Percentiles rank a stretch among this genome's conserved stretches.
phyloP scores from a whole-genome alignment of 2,888 invertebrate species.

The Xestobium rufovillosum region DNA sequence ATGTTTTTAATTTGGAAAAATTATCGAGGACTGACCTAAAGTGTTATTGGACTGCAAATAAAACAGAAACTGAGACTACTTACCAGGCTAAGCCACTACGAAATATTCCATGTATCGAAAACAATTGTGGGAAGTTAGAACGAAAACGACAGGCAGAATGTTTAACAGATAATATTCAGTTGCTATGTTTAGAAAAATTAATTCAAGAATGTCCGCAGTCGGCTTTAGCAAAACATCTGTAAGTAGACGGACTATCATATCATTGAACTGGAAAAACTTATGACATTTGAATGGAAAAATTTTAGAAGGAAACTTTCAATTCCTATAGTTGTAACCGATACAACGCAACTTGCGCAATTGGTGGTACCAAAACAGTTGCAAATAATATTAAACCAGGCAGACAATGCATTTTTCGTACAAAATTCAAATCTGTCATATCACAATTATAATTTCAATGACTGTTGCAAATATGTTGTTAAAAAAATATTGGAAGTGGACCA shows the following conservation, averaged over 20 bases:
- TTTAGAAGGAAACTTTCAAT: constrained; percentile 1
- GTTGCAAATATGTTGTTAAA: neutral
- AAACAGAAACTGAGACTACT: neutral
- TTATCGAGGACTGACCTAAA: neutral
- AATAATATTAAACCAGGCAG: neutral
- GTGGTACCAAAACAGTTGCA: neutral
- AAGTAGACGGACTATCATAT: constrained; percentile 2
- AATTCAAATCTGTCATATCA: neutral
- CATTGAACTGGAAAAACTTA: too few relatives aligned
- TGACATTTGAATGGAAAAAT: neutral
- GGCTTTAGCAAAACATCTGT: constrained; percentile 2
- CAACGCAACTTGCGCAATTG: constrained; percentile 1
- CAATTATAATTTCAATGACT: constrained; percentile 1
- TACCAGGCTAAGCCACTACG: neutral
- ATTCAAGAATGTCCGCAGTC: constrained; percentile 1
- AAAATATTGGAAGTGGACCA: neutral
- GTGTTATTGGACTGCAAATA: constrained; percentile 1
- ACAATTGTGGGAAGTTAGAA: neutral
- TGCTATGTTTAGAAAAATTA: neutral
- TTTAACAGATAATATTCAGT: constrained; percentile 1
- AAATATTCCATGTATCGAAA: constrained; percentile 1
- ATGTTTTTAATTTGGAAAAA: constrained; percentile 2
- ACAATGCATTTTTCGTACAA: neutral
- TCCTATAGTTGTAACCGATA: too few relatives aligned
- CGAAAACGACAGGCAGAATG: neutral